Percentiles rank a stretch among this genome's conserved stretches.
phyloP scores from a whole-genome alignment of 2,113 vertebrate species.

The Casuarius casuarius region DNA sequence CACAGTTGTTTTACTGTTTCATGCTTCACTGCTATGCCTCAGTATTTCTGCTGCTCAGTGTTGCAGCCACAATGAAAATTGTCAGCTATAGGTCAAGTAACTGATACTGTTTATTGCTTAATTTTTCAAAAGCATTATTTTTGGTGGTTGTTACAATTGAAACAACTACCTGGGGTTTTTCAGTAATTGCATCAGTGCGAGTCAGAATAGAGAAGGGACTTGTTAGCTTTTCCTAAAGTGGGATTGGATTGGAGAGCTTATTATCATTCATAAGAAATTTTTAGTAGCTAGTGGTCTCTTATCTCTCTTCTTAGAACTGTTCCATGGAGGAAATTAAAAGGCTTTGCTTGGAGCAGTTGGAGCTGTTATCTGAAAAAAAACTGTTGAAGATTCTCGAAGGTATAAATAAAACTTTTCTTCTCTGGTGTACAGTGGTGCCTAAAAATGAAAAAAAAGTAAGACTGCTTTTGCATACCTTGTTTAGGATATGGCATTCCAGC shows the following conservation, averaged over 20 bases:
- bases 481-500: not conserved
- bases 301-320: conserved; percentile 80
- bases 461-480: not conserved
- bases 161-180: not conserved
- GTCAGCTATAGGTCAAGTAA: not conserved
- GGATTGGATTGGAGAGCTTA: not conserved
- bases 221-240: not conserved
- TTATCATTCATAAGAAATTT: not conserved
- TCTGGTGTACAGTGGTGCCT: not conserved
- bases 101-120: not conserved
- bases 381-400: conserved; percentile 92
- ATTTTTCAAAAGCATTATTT: not conserved
- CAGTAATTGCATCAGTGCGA: not conserved
- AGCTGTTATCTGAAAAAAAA: conserved; percentile 88
- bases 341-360: conserved; percentile 93
- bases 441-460: not conserved
- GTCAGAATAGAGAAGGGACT: not conserved
- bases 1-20: not conserved
- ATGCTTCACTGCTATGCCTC: rapidly evolving
- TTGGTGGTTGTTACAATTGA: not conserved
- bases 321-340: conserved; percentile 90
- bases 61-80: not conserved
- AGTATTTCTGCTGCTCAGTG: not conserved
- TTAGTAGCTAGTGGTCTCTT: conserved; percentile 3
- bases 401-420: conserved; percentile 66